Percentiles rank a stretch among this genome's conserved stretches.
Evolutionary conservation across 2,888 invertebrate species (phyloP).

Genomic region (Cantharis rustica): DNA sequence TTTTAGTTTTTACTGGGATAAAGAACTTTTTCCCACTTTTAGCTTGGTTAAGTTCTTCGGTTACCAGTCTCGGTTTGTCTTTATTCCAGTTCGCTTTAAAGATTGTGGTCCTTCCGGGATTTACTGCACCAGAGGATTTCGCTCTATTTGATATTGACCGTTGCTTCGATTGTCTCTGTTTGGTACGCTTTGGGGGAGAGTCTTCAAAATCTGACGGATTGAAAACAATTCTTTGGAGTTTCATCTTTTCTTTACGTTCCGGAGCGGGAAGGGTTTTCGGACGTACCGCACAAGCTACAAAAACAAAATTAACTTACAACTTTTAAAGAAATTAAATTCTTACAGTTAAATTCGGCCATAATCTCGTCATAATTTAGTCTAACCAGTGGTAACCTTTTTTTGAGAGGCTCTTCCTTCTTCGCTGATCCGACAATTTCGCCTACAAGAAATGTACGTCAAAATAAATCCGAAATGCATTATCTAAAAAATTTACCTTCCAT

Average conservation of each 20-base stretch:
- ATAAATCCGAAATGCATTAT: background rate
- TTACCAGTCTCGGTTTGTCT: background rate
- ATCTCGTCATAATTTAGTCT: background rate
- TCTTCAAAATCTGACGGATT: background rate
- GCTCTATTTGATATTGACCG: background rate
- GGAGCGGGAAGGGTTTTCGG: background rate
- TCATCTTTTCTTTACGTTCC: background rate
- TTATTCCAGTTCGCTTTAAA: background rate
- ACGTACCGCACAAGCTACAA: background rate
- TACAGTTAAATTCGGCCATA: background rate
- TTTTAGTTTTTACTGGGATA: background rate
- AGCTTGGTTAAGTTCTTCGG: background rate
- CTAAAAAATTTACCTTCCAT: background rate
- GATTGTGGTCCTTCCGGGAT: background rate
- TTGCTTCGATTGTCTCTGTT: background rate
- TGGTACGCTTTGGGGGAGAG: background rate
- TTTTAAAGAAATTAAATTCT: background rate
- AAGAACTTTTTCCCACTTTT: background rate
- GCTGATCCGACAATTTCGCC: background rate
- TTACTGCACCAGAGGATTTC: background rate
- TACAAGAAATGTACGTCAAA: background rate
- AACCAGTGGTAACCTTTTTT: background rate
- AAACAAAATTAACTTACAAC: background rate
- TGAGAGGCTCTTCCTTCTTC: background rate
- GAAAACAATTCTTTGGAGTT: background rate